Percentiles rank a stretch among this genome's conserved stretches.
Evolutionary conservation across 1,140 invertebrate species (phyloP).

Genomic region (Temnothorax nylanderi): DNA sequence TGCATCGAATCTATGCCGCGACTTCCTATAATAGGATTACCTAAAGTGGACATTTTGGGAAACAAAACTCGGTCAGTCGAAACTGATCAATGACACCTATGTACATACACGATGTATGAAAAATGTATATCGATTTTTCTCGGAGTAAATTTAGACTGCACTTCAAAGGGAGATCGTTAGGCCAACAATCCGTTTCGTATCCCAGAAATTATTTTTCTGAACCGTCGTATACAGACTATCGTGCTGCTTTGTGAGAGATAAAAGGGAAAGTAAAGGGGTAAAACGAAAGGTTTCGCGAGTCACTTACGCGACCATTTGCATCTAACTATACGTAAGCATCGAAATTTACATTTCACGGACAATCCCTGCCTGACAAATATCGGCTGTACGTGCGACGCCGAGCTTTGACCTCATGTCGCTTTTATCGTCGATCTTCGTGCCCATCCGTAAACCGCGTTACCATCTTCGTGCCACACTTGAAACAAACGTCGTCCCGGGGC

Average conservation of each 20-base stretch:
- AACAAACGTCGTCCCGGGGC: constrained; percentile 34
- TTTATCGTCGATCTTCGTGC: constrained; percentile 12
- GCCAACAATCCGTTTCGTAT: constrained; percentile 3
- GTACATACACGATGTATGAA: not conserved
- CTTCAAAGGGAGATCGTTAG: not conserved
- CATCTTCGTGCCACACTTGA: constrained; percentile 35
- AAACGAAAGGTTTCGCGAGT: not conserved
- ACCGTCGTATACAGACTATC: not conserved
- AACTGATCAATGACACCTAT: constrained; percentile 10
- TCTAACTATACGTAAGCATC: not conserved
- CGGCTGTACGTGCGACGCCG: constrained; percentile 1
- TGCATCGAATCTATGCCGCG: not conserved
- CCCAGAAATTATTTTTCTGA: constrained; percentile 32
- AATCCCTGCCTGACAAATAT: constrained; percentile 3
- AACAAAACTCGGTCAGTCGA: not conserved
- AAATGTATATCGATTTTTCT: constrained; percentile 10
- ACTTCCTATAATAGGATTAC: not conserved
- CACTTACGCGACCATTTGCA: not conserved
- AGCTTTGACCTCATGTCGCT: constrained; percentile 35
- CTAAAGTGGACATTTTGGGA: not conserved
- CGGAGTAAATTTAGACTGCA: constrained; percentile 16
- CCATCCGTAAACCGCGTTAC: not conserved
- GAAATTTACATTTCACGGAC: constrained; percentile 26
- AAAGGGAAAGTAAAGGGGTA: not conserved
- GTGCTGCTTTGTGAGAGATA: constrained; percentile 1